phyloP scores from a whole-genome alignment of 2,113 vertebrate species.

The Leucosticte australis region DNA sequence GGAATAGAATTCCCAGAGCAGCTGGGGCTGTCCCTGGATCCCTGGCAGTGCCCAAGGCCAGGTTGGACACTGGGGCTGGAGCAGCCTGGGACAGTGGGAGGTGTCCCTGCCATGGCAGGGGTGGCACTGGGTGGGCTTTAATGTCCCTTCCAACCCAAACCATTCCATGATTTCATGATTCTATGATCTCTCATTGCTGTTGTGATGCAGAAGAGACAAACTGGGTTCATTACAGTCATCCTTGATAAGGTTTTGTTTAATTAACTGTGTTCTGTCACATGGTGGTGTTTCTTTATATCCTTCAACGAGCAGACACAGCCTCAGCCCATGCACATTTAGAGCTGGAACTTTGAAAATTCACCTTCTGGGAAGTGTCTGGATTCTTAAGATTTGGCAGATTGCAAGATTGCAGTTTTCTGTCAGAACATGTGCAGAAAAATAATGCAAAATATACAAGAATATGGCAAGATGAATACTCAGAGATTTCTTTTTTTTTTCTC shows the following conservation, averaged over 20 bases:
- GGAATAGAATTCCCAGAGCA: accelerated
- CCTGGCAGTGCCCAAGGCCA: neutral
- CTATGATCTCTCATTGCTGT: neutral
- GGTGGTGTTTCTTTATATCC: neutral
- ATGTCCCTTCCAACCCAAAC: accelerated
- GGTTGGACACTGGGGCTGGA: neutral
- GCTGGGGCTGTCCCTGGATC: neutral
- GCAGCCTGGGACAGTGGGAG: neutral
- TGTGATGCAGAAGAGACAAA: neutral
- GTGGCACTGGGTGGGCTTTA: accelerated
- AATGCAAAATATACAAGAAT: neutral
- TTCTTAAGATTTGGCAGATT: neutral
- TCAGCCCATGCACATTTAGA: neutral
- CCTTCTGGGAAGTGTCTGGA: neutral
- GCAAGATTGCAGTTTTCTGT: neutral
- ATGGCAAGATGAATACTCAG: neutral
- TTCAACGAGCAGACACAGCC: neutral
- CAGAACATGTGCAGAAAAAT: neutral
- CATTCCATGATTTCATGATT: neutral
- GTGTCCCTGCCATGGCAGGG: neutral
- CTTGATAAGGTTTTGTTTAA: neutral
- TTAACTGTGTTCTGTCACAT: neutral
- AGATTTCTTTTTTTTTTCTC: neutral
- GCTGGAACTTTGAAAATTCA: neutral
- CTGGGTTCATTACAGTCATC: neutral